These are phyloP conservation scores for Polypedilum pembai DNA, from an alignment of 1,140 invertebrate genomes.

Conservation along the genomic window DNA sequence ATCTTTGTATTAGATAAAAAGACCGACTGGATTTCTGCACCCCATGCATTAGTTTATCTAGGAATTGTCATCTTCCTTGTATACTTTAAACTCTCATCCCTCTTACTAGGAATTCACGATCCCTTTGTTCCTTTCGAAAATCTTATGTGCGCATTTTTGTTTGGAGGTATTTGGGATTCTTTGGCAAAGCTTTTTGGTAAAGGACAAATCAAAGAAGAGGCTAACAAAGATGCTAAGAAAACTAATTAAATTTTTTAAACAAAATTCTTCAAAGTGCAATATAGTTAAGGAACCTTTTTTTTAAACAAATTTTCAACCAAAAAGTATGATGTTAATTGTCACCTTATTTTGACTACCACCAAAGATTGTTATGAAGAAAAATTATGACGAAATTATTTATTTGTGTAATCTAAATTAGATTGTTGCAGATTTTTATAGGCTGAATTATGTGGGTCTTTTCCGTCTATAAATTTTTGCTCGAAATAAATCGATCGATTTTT, in stretches of 20 bases:
- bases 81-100: conserved; percentile 96
- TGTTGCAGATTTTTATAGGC: too few species aligned
- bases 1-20: conserved; percentile 96
- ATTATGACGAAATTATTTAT: too few species aligned
- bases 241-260: conserved; percentile 53
- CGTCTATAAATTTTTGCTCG: too few species aligned
- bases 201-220: conserved; percentile 68
- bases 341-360: neutral
- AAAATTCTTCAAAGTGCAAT: conserved; percentile 22
- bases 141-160: conserved; percentile 90
- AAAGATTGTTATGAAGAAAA: too few species aligned
- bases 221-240: conserved; percentile 70
- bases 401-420: too few species aligned
- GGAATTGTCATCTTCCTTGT: conserved; percentile 99
- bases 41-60: conserved; percentile 94
- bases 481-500: too few species aligned
- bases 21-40: conserved; percentile 90
- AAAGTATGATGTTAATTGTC: neutral
- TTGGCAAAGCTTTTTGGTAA: conserved; percentile 73
- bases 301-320: neutral
- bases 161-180: conserved; percentile 97
- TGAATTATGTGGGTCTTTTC: too few species aligned
- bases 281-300: conserved; percentile 16
- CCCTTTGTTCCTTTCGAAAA: conserved; percentile 99
- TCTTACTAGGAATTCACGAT: conserved; percentile 94